These are phyloP conservation scores for Bombus polaris DNA, from an alignment of 1,140 invertebrate genomes.

Conservation along the genomic window DNA sequence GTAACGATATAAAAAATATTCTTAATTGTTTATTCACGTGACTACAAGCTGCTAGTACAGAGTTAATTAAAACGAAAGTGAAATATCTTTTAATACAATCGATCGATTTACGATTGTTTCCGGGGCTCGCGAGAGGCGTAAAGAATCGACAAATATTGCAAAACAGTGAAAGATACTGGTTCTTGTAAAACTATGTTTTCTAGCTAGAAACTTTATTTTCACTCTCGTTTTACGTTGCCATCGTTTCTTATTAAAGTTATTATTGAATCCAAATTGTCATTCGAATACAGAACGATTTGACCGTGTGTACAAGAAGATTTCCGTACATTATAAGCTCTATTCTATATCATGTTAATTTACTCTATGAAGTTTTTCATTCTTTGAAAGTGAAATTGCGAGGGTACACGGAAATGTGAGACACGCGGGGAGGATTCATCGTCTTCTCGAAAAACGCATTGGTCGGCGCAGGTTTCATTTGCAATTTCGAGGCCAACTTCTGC, in stretches of 20 bases:
- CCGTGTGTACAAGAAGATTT: not conserved
- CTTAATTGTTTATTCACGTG: not conserved
- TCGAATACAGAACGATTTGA: not conserved
- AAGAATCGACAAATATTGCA: conserved; percentile 1
- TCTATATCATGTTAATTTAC: not conserved
- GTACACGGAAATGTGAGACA: conserved; percentile 83
- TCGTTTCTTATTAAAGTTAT: conserved; percentile 3
- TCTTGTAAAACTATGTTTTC: not conserved
- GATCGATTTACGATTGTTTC: conserved; percentile 1
- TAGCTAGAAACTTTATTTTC: conserved; percentile 12
- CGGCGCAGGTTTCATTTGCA: conserved; percentile 81
- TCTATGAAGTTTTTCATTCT: conserved; percentile 60
- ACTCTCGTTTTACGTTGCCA: not conserved
- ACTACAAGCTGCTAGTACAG: not conserved
- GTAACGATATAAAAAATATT: not conserved
- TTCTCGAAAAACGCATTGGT: conserved; percentile 71
- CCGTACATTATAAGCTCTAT: no score
- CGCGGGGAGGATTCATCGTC: conserved; percentile 72
- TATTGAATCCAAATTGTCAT: not conserved
- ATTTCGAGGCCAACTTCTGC: conserved; percentile 74
- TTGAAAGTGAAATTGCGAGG: conserved; percentile 80
- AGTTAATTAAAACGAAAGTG: not conserved
- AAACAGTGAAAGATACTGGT: conserved; percentile 28
- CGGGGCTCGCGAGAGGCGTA: not conserved
- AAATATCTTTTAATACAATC: not conserved